These are phyloP conservation scores for human (Homo sapiens) DNA, from an alignment of 2,113 vertebrate species.

Conservation along the genomic window GRCh38 chr18:75214001-75214500, in stretches of 20 bases:
- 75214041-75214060: conserved; percentile 80
- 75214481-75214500: conserved; percentile 83
- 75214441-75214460: conserved; percentile 73
- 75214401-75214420: conserved; percentile 68
- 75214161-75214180: conserved; percentile 59
- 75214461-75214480: conserved; percentile 71
- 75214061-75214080: conserved; percentile 82
- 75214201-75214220: conserved; percentile 69
- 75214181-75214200: conserved; percentile 62
- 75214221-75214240: conserved; percentile 64
- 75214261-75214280: conserved; percentile 74
- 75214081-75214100: conserved; percentile 79
- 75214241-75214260: conserved; percentile 80
- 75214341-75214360: conserved; percentile 46
- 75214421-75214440: conserved; percentile 76
- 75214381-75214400: conserved; percentile 61
- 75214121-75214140: conserved; percentile 76
- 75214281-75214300: conserved; percentile 62
- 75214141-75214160: conserved; percentile 43
- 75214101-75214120: conserved; percentile 76
- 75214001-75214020: conserved; percentile 86
- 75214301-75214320: conserved; percentile 74
- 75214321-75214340: conserved; percentile 70
- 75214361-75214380: conserved; percentile 56
- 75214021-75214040: conserved; percentile 85